Percentiles rank a stretch among this genome's conserved stretches.
phyloP scores from a whole-genome alignment of 2,113 vertebrate species.

The Indicator indicator region DNA sequence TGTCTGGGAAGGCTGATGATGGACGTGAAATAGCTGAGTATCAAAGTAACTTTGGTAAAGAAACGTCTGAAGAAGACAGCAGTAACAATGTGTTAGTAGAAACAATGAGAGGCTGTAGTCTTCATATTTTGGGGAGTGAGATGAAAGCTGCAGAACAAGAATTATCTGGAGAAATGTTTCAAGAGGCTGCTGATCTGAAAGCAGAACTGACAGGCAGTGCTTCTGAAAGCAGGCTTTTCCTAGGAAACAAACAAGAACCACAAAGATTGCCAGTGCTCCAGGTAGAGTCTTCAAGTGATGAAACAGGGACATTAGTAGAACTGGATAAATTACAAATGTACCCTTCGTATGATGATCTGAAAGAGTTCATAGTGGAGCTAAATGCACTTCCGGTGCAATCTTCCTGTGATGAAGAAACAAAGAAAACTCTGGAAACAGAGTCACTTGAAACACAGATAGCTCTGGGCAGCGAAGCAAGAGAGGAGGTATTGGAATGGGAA shows the following conservation, averaged over 20 bases:
- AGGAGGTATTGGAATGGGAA: neutral
- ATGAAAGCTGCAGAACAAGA: neutral
- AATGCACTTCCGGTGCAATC: neutral
- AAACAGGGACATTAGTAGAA: neutral
- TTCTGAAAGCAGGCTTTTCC: neutral
- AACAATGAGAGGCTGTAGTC: neutral
- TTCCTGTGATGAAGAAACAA: neutral
- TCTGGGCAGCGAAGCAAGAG: neutral
- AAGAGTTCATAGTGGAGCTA: neutral
- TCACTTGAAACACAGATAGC: slow-evolving; percentile 1
- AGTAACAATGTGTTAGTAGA: neutral
- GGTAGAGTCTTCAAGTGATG: neutral
- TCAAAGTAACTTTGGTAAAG: neutral
- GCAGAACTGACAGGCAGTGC: neutral
- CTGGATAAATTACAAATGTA: neutral
- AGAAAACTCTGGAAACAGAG: neutral
- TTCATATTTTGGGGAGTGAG: neutral
- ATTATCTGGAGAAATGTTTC: neutral
- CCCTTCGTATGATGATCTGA: neutral
- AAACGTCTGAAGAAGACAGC: neutral
- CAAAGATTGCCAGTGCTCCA: neutral
- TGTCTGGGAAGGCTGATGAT: neutral
- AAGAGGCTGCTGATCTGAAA: neutral
- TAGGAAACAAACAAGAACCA: neutral
- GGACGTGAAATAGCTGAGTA: neutral